A percentile compares a stretch with the other conserved stretches of the same genome.
Conservation (phyloP, 2,888 invertebrate species). For the Dicyrtoma fusca region DNA sequence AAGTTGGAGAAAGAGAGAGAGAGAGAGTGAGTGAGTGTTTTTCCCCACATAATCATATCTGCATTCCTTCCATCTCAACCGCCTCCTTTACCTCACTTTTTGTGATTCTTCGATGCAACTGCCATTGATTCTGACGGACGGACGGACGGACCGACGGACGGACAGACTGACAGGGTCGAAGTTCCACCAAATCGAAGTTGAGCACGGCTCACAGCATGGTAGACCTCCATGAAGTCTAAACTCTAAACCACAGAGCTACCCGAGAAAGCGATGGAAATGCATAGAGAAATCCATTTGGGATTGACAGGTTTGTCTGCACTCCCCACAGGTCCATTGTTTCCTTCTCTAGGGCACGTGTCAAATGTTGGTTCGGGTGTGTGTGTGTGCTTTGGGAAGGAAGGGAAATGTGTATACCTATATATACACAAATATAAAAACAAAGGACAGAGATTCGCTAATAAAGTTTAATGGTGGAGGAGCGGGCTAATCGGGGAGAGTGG, state of each 20-base stretch:
- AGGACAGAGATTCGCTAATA: not conserved
- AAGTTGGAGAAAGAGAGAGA: not conserved
- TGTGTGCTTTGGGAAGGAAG: slow-evolving; percentile 3
- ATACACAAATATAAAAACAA: not conserved
- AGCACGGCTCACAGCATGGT: not conserved
- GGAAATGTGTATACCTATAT: not conserved
- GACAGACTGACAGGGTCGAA: not conserved
- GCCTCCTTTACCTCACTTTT: no score
- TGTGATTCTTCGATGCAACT: no score
- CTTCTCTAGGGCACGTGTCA: slow-evolving; percentile 53
- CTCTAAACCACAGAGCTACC: not conserved
- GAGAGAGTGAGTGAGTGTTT: slow-evolving; percentile 4
- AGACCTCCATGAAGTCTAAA: not conserved
- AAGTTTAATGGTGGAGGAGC: not conserved
- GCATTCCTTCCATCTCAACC: no score
- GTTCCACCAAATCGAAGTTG: not conserved
- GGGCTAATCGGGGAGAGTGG: not conserved
- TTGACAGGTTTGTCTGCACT: slow-evolving; percentile 47
- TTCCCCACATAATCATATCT: no score
- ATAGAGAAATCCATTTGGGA: slow-evolving; percentile 45
- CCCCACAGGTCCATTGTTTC: no score
- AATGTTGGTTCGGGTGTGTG: no score
- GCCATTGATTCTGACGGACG: no score
- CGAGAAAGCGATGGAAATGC: no score
- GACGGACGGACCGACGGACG: no score